Evolutionary conservation across 2,888 invertebrate species (phyloP).

Genomic region (Ditula angustiorana): DNA sequence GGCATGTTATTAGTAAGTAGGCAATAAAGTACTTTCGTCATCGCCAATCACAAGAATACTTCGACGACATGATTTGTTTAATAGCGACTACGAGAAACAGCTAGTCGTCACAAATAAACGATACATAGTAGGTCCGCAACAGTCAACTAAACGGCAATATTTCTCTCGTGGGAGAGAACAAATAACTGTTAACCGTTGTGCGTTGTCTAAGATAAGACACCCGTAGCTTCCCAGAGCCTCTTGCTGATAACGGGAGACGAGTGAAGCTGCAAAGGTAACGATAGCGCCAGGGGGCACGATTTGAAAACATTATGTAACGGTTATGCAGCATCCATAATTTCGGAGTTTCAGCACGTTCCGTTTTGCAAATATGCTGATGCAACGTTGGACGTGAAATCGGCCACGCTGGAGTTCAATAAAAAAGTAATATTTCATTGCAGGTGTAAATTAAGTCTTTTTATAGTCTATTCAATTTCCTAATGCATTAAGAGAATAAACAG

Average conservation of each 20-base stretch:
- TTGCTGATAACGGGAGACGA: slow-evolving; percentile 40
- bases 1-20: too few species aligned
- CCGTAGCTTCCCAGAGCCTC: slow-evolving; percentile 47
- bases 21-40: neutral
- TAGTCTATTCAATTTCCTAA: too few species aligned
- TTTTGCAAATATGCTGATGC: slow-evolving; percentile 13
- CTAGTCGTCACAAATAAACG: slow-evolving; percentile 41
- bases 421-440: too few species aligned
- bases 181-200: slow-evolving; percentile 55
- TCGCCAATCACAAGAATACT: neutral
- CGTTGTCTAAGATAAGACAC: slow-evolving; percentile 51
- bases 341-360: slow-evolving; percentile 22
- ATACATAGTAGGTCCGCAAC: slow-evolving; percentile 43
- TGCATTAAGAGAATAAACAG: neutral
- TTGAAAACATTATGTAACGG: slow-evolving; percentile 31
- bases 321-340: slow-evolving; percentile 5
- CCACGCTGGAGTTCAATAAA: too few species aligned
- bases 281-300: slow-evolving; percentile 27
- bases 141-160: slow-evolving; percentile 44
- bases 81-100: slow-evolving; percentile 25
- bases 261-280: slow-evolving; percentile 22
- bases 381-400: neutral
- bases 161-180: slow-evolving; percentile 55
- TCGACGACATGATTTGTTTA: slow-evolving; percentile 1
- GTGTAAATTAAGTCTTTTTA: neutral